Evolutionary conservation across 2,888 invertebrate genomes (phyloP).

Genomic region (Drosophila yooni): DNA sequence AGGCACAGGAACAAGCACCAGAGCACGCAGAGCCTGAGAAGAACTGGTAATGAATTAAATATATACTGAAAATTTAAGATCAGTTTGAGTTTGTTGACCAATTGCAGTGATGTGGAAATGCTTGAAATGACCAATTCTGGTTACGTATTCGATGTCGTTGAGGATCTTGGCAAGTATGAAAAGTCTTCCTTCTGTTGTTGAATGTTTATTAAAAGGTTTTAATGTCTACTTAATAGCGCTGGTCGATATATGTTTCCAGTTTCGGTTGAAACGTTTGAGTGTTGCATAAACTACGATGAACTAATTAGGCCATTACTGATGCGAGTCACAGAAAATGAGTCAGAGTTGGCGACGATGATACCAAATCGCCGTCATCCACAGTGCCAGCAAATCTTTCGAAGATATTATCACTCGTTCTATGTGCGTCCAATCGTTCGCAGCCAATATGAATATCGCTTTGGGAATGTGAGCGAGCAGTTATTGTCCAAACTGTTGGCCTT

Average conservation of each 20-base stretch:
- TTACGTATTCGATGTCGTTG: conserved; percentile 19
- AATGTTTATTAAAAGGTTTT: background rate
- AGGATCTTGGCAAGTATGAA: conserved; percentile 29
- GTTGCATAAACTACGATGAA: conserved; percentile 37
- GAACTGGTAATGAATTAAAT: background rate
- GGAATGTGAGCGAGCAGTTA: conserved; percentile 2
- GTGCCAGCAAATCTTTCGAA: conserved; percentile 22
- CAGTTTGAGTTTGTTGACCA: background rate
- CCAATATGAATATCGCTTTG: conserved; percentile 30
- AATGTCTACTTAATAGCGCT: conserved; percentile 3
- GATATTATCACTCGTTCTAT: conserved; percentile 52
- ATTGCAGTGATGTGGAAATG: conserved; percentile 12
- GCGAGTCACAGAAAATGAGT: conserved; percentile 3
- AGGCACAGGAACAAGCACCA: no score
- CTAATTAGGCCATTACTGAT: conserved; percentile 23
- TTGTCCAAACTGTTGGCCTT: conserved; percentile 20
- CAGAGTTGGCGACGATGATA: conserved; percentile 4
- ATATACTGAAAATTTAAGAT: no score
- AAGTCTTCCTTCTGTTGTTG: background rate
- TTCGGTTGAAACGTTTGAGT: conserved; percentile 33
- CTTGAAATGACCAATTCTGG: background rate
- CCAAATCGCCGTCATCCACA: conserved; percentile 9
- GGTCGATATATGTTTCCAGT: conserved; percentile 47
- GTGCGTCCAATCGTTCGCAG: conserved; percentile 27
- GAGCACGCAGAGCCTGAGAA: background rate